A percentile compares a stretch with the other conserved stretches of the same genome.
phyloP scores from a whole-genome alignment of 2,888 invertebrate species.

The Apeira syringaria region DNA sequence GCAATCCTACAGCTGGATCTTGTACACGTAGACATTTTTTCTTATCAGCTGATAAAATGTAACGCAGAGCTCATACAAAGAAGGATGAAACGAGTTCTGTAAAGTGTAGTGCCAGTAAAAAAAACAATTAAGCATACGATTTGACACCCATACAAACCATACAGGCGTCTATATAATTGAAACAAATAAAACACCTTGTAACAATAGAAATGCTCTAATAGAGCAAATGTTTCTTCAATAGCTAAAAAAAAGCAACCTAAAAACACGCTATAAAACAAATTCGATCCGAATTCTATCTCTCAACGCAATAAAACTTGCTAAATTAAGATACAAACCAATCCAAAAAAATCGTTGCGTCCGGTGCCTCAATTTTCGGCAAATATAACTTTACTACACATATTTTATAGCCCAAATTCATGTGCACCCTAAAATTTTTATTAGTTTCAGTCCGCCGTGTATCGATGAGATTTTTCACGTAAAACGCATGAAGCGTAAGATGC shows the following conservation, averaged over 20 bases:
- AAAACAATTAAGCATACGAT: too few species aligned
- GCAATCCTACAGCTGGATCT: too few species aligned
- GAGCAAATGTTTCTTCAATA: conserved; percentile 7
- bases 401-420: conserved; percentile 48
- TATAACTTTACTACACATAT: conserved; percentile 67
- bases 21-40: too few species aligned
- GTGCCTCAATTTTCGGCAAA: conserved; percentile 39
- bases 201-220: conserved; percentile 1
- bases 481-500: conserved; percentile 44
- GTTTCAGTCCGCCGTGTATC: conserved; percentile 40
- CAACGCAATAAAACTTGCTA: conserved; percentile 24
- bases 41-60: too few species aligned
- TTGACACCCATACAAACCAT: not conserved
- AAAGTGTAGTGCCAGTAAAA: too few species aligned
- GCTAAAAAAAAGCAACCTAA: conserved; percentile 9
- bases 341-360: conserved; percentile 24
- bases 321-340: conserved; percentile 30
- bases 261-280: conserved; percentile 22
- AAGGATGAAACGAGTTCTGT: too few species aligned
- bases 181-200: conserved; percentile 9
- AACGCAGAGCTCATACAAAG: too few species aligned
- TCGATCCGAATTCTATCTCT: conserved; percentile 23
- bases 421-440: conserved; percentile 63
- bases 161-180: conserved; percentile 3
- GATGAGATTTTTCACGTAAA: conserved; percentile 47